phyloP scores from a whole-genome alignment of 2,888 invertebrate genomes.

The Stratiomys singularior region DNA sequence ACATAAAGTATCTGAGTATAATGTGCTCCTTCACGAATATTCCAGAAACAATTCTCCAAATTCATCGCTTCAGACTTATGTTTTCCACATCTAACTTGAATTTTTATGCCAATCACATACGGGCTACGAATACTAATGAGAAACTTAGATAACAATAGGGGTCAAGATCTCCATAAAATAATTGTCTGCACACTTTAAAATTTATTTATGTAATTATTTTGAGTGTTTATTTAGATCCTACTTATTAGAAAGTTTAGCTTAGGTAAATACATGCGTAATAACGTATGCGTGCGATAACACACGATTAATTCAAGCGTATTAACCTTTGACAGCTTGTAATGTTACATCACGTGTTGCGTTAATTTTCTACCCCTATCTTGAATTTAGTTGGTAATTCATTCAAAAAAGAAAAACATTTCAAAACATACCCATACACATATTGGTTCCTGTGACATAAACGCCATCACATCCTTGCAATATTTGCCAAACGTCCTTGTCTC shows the following conservation, averaged over 20 bases:
- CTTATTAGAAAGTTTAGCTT: too few relatives aligned
- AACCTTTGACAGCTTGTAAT: too few relatives aligned
- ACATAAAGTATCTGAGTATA: background rate
- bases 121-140: background rate
- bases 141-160: background rate
- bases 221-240: background rate
- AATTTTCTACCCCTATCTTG: too few relatives aligned
- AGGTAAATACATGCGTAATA: too few relatives aligned
- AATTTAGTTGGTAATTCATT: too few relatives aligned
- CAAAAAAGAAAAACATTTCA: background rate
- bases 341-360: too few relatives aligned
- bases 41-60: too few relatives aligned
- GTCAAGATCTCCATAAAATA: background rate
- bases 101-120: background rate
- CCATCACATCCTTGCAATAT: conserved; percentile 72
- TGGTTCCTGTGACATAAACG: conserved; percentile 81
- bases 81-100: background rate
- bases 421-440: conserved; percentile 86
- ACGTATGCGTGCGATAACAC: too few relatives aligned
- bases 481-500: conserved; percentile 66
- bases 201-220: background rate
- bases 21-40: background rate
- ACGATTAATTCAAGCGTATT: too few relatives aligned
- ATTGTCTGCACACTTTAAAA: background rate
- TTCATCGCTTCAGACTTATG: background rate